These are phyloP conservation scores for Mionectes macconnelli DNA, from an alignment of 2,113 vertebrate genomes.

Conservation along the genomic window DNA sequence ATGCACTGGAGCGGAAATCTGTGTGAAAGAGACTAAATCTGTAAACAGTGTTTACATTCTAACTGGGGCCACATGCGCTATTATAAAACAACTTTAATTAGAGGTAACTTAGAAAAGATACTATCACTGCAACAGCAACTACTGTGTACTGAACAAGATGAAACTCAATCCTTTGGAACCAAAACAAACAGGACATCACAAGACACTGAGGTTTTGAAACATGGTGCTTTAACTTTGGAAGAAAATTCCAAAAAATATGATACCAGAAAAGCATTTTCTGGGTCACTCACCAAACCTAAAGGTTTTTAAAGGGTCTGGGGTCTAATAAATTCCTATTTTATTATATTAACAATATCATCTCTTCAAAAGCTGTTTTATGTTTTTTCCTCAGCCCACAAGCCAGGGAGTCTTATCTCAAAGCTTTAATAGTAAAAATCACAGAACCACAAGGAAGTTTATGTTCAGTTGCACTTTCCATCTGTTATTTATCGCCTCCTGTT, in stretches of 20 bases:
- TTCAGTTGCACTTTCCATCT: not conserved
- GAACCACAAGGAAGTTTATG: not conserved
- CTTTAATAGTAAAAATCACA: not conserved
- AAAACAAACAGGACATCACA: constrained; percentile 36
- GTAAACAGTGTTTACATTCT: not conserved
- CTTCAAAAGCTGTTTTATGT: not conserved
- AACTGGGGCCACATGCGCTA: not conserved
- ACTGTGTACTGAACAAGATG: constrained; percentile 11
- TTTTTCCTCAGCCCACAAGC: not conserved
- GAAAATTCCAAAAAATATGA: not conserved
- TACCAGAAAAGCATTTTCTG: not conserved
- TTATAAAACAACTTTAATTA: constrained; percentile 45
- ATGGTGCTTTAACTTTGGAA: not conserved
- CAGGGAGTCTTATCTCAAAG: not conserved
- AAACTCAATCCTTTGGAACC: not conserved
- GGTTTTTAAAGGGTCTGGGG: not conserved
- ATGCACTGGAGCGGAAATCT: not conserved
- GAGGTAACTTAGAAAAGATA: not conserved
- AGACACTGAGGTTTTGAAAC: not conserved
- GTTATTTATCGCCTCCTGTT: not conserved
- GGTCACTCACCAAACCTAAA: not conserved
- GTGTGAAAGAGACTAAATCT: not conserved
- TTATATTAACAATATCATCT: not conserved
- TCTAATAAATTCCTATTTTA: not conserved
- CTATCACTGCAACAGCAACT: not conserved